Base-by-base conservation (phyloP, 2,113 vertebrate species). In the Aix galericulata region DNA sequence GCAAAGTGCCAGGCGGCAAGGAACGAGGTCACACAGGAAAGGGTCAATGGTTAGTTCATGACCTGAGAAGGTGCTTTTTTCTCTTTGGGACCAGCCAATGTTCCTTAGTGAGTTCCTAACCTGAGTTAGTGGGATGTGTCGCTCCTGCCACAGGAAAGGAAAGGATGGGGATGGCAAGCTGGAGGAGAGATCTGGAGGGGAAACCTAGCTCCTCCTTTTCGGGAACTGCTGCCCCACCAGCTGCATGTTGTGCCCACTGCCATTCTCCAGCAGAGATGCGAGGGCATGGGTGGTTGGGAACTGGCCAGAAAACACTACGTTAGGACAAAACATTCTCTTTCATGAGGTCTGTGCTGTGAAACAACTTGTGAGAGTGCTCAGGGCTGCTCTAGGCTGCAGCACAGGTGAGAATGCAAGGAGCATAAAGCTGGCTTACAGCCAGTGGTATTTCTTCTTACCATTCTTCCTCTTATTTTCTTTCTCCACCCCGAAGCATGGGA, bases 401-500 rank as follows among this genome's bases (percentile, higher is more conserved):
- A 2, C 79, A 96, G 95, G 95, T 94, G 92, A 86, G 80, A 83
- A 63, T 1, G 42, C 20, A 6, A 38, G 82, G n/a, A 90, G 66
- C 3, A 1, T 25, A 31, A 38, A 0, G 1, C 72, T 91, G 94
- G 90, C 87, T 31, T 6, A 0, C 17, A 23, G 89, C 91, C 91
- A 88, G 1, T 0, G 6, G 22, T 42, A 26, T 52, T 64, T 44
- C 86, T 93, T 79, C 93, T 80, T 56, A 17, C 82, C 34, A 0
- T 94, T 90, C 95, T 97, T 94, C 74, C 66, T 91, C 60, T 56
- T 38, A 26, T 81, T 91, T 72, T 92, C 25, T 34, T 72, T 92
- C 88, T 91, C 68, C 88, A 88, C 82, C 80, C 80, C 80, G 72
- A 64, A 90, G 89, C 95, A 83, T 75, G 93, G 89, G 96, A 94